Base-by-base conservation (phyloP, 92 coral and sea anemone genomes). In the Zoanthus sansibaricus region DNA sequence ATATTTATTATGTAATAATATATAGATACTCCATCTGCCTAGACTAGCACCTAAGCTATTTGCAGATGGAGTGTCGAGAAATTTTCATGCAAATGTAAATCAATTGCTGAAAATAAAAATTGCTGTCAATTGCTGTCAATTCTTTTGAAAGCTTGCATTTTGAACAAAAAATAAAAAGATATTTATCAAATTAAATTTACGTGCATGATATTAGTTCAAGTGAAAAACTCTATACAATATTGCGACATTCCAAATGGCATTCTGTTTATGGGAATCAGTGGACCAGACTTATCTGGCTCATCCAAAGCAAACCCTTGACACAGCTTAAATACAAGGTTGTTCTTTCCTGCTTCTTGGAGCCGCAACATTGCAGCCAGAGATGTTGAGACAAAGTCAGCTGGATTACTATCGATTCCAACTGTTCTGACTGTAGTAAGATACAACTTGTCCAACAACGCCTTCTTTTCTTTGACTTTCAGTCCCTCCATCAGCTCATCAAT, bases 141-240 rank as follows among this genome's bases (percentile, higher is more conserved):
- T 54, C 9, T 54, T 54, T 54, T 54, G 59, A 54, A 54, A 54
- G 8, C 59, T 54, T 54, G 6, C 59, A 54, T 15, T 54, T 54
- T 54, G 59, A 54, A 54, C 59, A 54, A 54, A 54, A 54, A 54
- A 54, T 54, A 54, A 52, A 52, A 52, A 54, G 59, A 54, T 7
- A 54, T 54, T 54, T 15, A 54, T 4, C 59, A 54, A 54, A 54
- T 54, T 54, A 7, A 54, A 54, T 12, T 54, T 54, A 54, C 59
- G 0, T 79, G 76, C 82, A 72, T 88, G 82, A 82, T 44, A 80
- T 72, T 87, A 14, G 87, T 88, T 66, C 87, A 80, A 17, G 82
- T 88, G 55, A 88, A 82, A 76, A 82, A 73, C 44, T 88, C 87
- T 13, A 82, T 82, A 56, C 91, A 88, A 52, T 88, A 17, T 4